A percentile compares a stretch with the other conserved stretches of the same genome.
Conservation (phyloP, 2,888 invertebrate species). For the Melinopterus prodromus region DNA sequence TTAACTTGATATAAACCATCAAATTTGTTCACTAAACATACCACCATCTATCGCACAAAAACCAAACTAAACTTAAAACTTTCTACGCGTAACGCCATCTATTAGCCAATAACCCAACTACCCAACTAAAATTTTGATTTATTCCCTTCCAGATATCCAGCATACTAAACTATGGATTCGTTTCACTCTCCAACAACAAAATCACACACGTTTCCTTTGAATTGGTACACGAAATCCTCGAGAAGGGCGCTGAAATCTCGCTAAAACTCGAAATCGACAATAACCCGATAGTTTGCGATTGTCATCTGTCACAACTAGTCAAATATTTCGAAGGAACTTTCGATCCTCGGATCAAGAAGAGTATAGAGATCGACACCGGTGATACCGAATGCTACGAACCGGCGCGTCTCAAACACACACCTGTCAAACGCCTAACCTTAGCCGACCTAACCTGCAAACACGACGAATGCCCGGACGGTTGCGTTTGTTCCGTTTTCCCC, state of each 20-base stretch:
- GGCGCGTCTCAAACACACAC: constrained; percentile 8
- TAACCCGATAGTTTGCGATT: not conserved
- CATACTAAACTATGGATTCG: not conserved
- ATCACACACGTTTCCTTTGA: not conserved
- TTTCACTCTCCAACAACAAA: not conserved
- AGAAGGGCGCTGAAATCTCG: not conserved
- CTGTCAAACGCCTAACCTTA: constrained; percentile 10
- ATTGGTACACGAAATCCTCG: not conserved
- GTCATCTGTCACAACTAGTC: not conserved
- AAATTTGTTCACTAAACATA: too few relatives aligned
- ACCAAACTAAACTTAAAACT: not conserved
- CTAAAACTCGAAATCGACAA: not conserved
- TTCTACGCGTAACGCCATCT: not conserved
- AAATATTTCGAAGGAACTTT: not conserved
- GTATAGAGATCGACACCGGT: not conserved
- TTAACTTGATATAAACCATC: too few relatives aligned
- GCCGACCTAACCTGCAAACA: constrained; percentile 19
- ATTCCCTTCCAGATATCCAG: not conserved
- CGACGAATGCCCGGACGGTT: constrained; percentile 50
- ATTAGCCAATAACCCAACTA: not conserved
- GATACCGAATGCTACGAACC: not conserved
- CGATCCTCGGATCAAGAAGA: not conserved
- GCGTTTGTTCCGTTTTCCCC: constrained; percentile 63
- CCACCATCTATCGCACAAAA: too few relatives aligned
- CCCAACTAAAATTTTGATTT: not conserved